phyloP scores from a whole-genome alignment of 2,888 invertebrate species.

The Nomada lathburiana region DNA sequence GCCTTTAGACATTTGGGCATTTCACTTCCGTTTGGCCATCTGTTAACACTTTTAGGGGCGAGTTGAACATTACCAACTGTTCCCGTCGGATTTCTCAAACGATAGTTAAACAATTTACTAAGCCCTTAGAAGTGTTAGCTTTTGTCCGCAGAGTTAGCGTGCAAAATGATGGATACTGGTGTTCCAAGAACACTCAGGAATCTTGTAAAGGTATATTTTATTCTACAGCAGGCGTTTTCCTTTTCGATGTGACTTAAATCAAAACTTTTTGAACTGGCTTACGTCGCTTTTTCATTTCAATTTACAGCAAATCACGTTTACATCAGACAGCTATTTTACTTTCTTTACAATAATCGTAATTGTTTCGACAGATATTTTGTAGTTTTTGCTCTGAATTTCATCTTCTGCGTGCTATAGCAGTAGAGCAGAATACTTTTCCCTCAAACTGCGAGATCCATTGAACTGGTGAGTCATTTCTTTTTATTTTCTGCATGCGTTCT shows the following conservation, averaged over 20 bases:
- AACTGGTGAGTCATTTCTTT: constrained; percentile 51
- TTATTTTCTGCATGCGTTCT: constrained; percentile 49
- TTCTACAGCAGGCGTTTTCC: constrained; percentile 1
- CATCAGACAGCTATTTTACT: not conserved
- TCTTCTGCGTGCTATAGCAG: constrained; percentile 34
- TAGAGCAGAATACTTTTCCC: constrained; percentile 42
- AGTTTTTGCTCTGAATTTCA: constrained; percentile 42
- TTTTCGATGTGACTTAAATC: not conserved
- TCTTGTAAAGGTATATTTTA: not conserved
- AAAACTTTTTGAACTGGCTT: not conserved
- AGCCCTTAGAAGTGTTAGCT: not conserved
- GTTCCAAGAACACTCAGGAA: not conserved
- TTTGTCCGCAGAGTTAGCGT: too few species aligned
- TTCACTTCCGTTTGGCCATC: not conserved
- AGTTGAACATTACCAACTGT: not conserved
- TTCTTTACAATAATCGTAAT: constrained; percentile 33
- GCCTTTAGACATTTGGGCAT: not conserved
- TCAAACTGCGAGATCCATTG: constrained; percentile 41
- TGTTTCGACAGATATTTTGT: constrained; percentile 35
- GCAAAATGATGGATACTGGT: not conserved
- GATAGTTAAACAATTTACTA: not conserved
- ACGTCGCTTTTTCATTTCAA: constrained; percentile 25
- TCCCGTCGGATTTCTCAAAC: not conserved
- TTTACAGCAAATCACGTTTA: constrained; percentile 17
- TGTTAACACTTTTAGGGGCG: not conserved